Base-by-base conservation (phyloP, 2,888 invertebrate species). In the Galeruca laticollis region DNA sequence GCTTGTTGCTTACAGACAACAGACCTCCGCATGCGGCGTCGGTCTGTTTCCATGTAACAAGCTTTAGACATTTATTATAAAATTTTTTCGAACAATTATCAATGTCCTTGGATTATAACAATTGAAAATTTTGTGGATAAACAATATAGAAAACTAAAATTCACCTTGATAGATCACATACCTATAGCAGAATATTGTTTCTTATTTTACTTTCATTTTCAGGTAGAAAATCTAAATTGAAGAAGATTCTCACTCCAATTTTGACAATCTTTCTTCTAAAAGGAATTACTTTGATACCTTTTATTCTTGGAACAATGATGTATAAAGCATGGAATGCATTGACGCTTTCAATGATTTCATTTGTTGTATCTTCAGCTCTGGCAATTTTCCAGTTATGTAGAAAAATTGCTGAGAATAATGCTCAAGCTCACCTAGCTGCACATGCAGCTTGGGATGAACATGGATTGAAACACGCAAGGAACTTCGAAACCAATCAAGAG, bases 331-430 rank as follows among this genome's bases (percentile, higher is more conserved):
- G 94, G 92, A 95, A 95, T 85, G 94, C 94, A 11, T 90, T 95
- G 76, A 94, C 94, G 82, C 89, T 95, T 80, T 94, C 94, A 15
- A 93, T 95, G 91, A 93, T 95, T 90, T 94, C 94, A 52, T 95
- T 95, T 87, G 89, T 95, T 80, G 92, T 95, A 31, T 93, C 94
- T 79, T 92, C 94, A 77, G 94, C 92, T 74, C 87, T 95, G 85
- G 94, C 95, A 76, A 92, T 95, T 85, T 95, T 95, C 91, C 94
- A 95, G 85, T 88, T 95, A 75, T 95, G 94, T 89, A 94, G 94
- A 86, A 95, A 95, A 89, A 92, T 94, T 82, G 94, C 94, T 65
- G 89, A 92, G 71, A 94, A 94, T 86, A 90, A 92, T 85, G 88
- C 91, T 70, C 92, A 91, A 83, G 91, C 94, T 80, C 73, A 75